phyloP scores from a whole-genome alignment of 2,888 invertebrate species.

The Agrochola circellaris region DNA sequence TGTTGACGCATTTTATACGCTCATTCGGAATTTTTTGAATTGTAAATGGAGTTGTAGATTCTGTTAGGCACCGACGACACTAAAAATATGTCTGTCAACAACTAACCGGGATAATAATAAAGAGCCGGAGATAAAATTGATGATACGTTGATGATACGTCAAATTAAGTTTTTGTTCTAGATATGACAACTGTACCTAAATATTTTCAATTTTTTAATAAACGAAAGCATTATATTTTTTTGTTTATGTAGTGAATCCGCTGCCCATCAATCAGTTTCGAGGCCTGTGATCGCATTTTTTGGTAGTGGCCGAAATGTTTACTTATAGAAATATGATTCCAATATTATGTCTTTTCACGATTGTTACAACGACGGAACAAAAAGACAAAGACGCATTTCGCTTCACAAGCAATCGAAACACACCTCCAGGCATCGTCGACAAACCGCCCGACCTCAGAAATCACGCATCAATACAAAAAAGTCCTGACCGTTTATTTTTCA shows the following conservation, averaged over 20 bases:
- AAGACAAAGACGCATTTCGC: not conserved
- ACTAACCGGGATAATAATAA: not conserved
- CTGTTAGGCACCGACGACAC: not conserved
- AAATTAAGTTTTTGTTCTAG: not conserved
- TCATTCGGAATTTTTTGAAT: not conserved
- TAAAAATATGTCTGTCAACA: not conserved
- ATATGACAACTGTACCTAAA: not conserved
- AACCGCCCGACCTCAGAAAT: slow-evolving; percentile 60
- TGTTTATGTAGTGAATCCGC: not conserved
- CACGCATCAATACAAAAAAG: slow-evolving; percentile 79
- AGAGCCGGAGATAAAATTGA: not conserved
- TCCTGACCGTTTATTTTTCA: slow-evolving; percentile 82
- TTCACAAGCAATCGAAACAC: slow-evolving; percentile 7
- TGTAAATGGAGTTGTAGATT: not conserved
- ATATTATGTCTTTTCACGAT: not conserved
- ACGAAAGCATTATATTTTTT: not conserved
- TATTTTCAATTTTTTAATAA: not conserved
- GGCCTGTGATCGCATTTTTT: not conserved
- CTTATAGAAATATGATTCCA: not conserved
- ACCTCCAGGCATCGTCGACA: slow-evolving; percentile 3
- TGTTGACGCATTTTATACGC: not conserved
- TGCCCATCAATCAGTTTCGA: not conserved
- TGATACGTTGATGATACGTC: no score
- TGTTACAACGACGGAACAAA: not conserved
- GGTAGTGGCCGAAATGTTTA: not conserved